A percentile compares a stretch with the other conserved stretches of the same genome.
phyloP scores from a whole-genome alignment of 2,888 invertebrate species.

The Yponomeuta cagnagella region DNA sequence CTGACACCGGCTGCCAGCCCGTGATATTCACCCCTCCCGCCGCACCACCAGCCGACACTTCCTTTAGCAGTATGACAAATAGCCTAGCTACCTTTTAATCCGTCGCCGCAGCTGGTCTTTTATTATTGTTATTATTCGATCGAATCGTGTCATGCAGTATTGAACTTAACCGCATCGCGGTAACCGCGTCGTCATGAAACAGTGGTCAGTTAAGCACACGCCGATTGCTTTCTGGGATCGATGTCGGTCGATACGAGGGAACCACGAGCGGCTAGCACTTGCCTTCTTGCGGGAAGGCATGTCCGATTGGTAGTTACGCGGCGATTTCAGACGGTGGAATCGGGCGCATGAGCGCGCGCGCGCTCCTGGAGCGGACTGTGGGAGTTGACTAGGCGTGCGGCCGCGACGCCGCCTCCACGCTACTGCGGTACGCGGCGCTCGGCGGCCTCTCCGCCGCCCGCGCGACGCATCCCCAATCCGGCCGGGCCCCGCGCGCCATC shows the following conservation, averaged over 20 bases:
- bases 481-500: slow-evolving; percentile 24
- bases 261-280: slow-evolving; percentile 28
- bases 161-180: no score
- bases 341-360: slow-evolving; percentile 21
- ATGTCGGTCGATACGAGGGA: slow-evolving; percentile 43
- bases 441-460: slow-evolving; percentile 28
- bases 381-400: slow-evolving; percentile 48
- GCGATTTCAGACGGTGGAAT: slow-evolving; percentile 17
- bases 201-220: slow-evolving; percentile 27
- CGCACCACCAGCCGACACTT: background rate
- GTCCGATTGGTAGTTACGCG: slow-evolving; percentile 18
- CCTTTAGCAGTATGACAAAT: no score
- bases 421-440: slow-evolving; percentile 70
- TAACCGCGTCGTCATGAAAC: no score
- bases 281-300: slow-evolving; percentile 19
- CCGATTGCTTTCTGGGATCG: slow-evolving; percentile 27
- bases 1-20: background rate
- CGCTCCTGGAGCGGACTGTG: slow-evolving; percentile 15
- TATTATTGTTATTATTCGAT: no score
- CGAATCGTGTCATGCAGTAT: slow-evolving; percentile 16
- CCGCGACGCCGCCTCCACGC: slow-evolving; percentile 68
- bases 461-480: slow-evolving; percentile 31
- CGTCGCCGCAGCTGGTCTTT: no score
- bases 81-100: no score
- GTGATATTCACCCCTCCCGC: background rate